Conservation (phyloP, 1,140 invertebrate species). For the Bombus fervidus region DNA sequence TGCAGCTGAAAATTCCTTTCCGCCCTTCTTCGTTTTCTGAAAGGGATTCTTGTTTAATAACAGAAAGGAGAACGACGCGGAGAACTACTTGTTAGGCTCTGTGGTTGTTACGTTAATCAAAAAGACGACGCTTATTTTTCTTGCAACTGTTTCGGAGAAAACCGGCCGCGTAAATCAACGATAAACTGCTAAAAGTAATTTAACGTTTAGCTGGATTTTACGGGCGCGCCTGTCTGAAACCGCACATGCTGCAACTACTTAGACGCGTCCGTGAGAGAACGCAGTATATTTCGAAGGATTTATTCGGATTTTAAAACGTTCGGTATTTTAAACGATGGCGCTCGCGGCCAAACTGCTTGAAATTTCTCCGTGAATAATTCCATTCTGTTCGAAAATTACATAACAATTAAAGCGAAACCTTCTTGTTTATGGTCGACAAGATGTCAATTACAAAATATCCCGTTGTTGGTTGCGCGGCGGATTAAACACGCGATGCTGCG, state of each 20-base stretch:
- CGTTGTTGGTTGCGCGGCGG: background rate
- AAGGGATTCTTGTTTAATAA: conserved; percentile 1
- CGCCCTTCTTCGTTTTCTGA: background rate
- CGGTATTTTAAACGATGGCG: background rate
- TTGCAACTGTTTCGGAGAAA: background rate
- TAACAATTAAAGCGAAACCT: background rate
- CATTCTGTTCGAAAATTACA: background rate
- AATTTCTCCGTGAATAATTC: background rate
- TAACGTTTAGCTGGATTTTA: conserved; percentile 13
- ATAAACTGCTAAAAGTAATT: conserved; percentile 9
- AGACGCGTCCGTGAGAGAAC: background rate
- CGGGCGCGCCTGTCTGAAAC: too few relatives aligned
- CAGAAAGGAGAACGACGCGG: background rate
- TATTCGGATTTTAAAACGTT: background rate
- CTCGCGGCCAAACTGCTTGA: too few relatives aligned
- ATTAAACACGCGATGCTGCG: too few relatives aligned
- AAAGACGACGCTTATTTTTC: background rate
- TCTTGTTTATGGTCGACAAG: background rate
- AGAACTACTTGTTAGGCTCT: background rate
- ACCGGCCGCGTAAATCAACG: background rate
- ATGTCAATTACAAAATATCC: background rate
- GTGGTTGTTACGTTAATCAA: conserved; percentile 7
- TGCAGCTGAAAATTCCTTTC: background rate
- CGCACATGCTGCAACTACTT: background rate
- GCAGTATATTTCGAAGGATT: background rate